Base-by-base conservation (phyloP, 2,888 invertebrate genomes). In the Pinctada fucata region DNA sequence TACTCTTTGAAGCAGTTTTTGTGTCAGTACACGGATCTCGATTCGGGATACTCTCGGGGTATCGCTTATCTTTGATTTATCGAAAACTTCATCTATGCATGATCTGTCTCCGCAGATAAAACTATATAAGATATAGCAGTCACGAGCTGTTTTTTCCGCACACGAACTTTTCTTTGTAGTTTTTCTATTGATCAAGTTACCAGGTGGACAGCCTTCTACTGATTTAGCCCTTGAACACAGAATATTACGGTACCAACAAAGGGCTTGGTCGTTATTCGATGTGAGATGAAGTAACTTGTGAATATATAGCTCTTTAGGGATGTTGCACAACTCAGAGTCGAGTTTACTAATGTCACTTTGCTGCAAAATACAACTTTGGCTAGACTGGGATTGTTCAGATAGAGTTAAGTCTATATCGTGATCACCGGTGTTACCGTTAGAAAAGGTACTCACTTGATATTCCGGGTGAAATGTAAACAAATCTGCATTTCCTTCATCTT, bases 181-280 rank as follows among this genome's bases (percentile, higher is more conserved):
- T 69, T 69, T 69, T 49, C 69, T 45, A 4, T 45, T 69, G 4
- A 69, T 10, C 6, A 69, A 48, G n/a, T 69, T 69, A 48, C 69
- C 69, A 48, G 8, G 13, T 8, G 48, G 69, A 69, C 69, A 69
- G 49, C 49, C 69, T 16, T 45, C 13, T 69, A 48, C n/a, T 6
- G 47, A 45, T 49, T 49, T 69, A n/a, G 69, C 48, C 6, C 69
- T 45, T 48, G 69, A 6, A n/a, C 69, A 69, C 4, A 69, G n/a
- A 48, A 48, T 48, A 47, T 69, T 67, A 2, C 67, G 67, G 45
- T 67, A 67, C 67, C 67, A 67, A 67, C n/a, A 45, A 3, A 67
- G 16, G 31, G 10, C 45, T 10, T 67, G 16, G n/a, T 67, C 67
- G 31, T 67, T 67, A 45, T 67, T 67, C 45, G 67, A 67, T 16